phyloP scores from a whole-genome alignment of 2,113 vertebrate species.

The Ammodytes dubius region DNA sequence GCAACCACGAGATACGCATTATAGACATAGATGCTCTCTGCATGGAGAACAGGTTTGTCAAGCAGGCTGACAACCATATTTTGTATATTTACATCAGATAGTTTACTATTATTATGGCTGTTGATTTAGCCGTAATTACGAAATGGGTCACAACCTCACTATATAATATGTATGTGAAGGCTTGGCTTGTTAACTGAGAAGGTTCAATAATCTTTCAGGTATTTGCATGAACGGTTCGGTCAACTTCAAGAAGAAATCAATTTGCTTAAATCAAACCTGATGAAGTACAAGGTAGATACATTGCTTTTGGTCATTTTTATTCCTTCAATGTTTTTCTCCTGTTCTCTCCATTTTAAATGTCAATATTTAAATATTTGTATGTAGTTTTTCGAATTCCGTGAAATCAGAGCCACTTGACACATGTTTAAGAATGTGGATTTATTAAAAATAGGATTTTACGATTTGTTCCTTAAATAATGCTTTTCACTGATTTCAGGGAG shows the following conservation, averaged over 20 bases:
- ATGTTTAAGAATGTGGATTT: neutral
- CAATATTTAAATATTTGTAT: neutral
- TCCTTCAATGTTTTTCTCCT: neutral
- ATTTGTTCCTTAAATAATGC: neutral
- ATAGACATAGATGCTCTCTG: conserved; percentile 95
- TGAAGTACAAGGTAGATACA: conserved; percentile 91
- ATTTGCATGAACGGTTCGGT: conserved; percentile 94
- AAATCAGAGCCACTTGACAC: neutral
- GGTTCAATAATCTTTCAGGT: conserved; percentile 82
- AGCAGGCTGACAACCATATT: neutral
- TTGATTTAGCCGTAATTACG: neutral
- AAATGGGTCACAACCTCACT: too few species aligned
- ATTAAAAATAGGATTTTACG: too few species aligned
- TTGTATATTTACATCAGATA: neutral
- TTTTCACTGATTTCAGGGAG: conserved; percentile 84
- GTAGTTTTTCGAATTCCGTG: neutral
- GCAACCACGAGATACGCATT: conserved; percentile 91
- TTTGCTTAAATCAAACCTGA: conserved; percentile 92
- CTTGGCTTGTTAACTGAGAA: neutral
- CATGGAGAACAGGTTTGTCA: conserved; percentile 94
- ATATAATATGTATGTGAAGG: too few species aligned
- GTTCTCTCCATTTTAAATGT: too few species aligned
- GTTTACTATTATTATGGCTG: neutral
- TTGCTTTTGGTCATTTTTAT: neutral
- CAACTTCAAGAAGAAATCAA: conserved; percentile 95